Conservation (phyloP, 2,797 vertebrate genomes). For the Acanthornis magna region DNA sequence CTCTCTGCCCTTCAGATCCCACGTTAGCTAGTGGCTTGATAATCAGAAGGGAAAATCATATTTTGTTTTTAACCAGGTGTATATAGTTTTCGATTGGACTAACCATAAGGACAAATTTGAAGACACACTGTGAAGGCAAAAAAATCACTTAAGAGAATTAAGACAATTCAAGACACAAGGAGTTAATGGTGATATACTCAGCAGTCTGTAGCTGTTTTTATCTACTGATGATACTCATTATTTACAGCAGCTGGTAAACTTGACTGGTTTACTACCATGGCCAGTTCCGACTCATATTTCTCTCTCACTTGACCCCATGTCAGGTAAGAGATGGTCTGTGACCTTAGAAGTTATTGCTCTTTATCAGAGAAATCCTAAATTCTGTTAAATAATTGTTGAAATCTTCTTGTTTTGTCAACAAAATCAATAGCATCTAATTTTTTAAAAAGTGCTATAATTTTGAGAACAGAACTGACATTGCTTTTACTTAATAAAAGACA, state of each 20-base stretch:
- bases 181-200: not conserved
- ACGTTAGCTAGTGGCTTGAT: not conserved
- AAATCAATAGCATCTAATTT: not conserved
- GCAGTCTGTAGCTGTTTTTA: not conserved
- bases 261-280: not conserved
- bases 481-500: not conserved
- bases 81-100: not conserved
- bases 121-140: not conserved
- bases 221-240: not conserved
- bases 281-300: not conserved
- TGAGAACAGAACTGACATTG: not conserved
- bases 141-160: not conserved
- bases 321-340: not conserved
- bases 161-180: not conserved
- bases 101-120: not conserved
- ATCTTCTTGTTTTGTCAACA: not conserved
- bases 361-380: not conserved
- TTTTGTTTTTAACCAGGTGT: not conserved
- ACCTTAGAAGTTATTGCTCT: not conserved
- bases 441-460: not conserved
- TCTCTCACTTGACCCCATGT: not conserved
- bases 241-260: not conserved
- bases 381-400: not conserved
- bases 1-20: not conserved
- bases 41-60: not conserved